Conservation (phyloP, 2,113 vertebrate species). For the Glaucidium brasilianum region DNA sequence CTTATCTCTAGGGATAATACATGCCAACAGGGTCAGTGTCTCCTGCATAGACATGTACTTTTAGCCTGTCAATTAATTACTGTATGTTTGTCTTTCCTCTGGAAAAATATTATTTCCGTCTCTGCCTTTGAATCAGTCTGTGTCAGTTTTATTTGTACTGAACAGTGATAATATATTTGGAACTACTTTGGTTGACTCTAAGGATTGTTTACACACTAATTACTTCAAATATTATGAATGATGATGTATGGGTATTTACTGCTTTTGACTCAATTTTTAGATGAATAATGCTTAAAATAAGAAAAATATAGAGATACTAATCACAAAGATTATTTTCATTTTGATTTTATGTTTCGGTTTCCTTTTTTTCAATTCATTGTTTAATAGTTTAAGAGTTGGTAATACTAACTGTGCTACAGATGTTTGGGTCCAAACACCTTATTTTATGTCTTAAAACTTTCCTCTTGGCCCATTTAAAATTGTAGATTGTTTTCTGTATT, state of each 20-base stretch:
- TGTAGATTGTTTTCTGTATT: background rate
- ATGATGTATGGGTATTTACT: background rate
- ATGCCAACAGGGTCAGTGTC: background rate
- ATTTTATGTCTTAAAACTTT: background rate
- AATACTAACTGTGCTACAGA: background rate
- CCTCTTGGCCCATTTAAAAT: background rate
- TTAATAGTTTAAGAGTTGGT: background rate
- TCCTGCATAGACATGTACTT: background rate
- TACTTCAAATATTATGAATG: background rate
- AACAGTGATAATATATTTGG: background rate
- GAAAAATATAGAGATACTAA: background rate
- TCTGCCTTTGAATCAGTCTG: background rate
- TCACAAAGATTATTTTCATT: background rate
- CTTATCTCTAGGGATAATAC: background rate
- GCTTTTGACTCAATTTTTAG: background rate
- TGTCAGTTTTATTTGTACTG: background rate
- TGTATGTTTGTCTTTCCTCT: background rate
- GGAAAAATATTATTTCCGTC: background rate
- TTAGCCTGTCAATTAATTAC: background rate
- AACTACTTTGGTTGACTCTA: background rate
- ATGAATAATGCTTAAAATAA: background rate
- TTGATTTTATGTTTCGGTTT: background rate
- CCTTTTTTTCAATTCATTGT: background rate
- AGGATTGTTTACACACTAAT: background rate
- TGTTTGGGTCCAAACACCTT: background rate